Base-by-base conservation (phyloP, 2,113 vertebrate species). In the Gobio gobio region DNA sequence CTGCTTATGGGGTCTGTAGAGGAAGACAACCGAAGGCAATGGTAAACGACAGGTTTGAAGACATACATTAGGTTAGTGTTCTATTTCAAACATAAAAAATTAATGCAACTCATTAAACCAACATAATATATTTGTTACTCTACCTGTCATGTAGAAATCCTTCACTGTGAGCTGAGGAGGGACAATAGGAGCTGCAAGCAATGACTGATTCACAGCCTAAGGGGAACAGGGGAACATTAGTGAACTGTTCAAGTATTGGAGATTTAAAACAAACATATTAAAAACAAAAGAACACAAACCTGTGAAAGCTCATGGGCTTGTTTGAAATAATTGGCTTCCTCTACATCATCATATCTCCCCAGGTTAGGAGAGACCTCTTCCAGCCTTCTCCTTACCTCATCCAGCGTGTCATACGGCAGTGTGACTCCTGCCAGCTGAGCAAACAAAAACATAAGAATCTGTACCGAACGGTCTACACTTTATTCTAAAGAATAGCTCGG, bases 61-160 rank as follows among this genome's bases (percentile, higher is more conserved):
- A 59, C 10, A 40, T 26, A 66, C 16, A 49, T 3, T 22, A 14
- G 4, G 22, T 33, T 43, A 76, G 6, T 4, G 77, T 54, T 61
- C 0, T 16, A 16, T 68, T 68, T 26, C 1, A 47, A n/a, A n/a
- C 45, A 40, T 40, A 63, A 4, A 22, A 36, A 26, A 3, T 54
- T 20, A 36, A 72, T 22, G 14, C 4, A 49, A 49, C 5, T 47
- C 20, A 82, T 66, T 1, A 78, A 22, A 33, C 43, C 14, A 61
- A 66, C 29, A 88, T 91, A 12, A 26, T 75, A 5, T 10, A 76
- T 76, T 5, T 29, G 16, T 33, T 20, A 29, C 49, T 83, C 72
- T 91, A 98, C 98, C 98, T 91, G 98, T 99, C 98, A 99, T 99
- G 89, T 99, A 99, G 88, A 99, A 99, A 92, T 99, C 98, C 91